A percentile compares a stretch with the other conserved stretches of the same genome.
phyloP scores from a whole-genome alignment of 92 coral and sea anemone species.

The Bergia puertoricense region DNA sequence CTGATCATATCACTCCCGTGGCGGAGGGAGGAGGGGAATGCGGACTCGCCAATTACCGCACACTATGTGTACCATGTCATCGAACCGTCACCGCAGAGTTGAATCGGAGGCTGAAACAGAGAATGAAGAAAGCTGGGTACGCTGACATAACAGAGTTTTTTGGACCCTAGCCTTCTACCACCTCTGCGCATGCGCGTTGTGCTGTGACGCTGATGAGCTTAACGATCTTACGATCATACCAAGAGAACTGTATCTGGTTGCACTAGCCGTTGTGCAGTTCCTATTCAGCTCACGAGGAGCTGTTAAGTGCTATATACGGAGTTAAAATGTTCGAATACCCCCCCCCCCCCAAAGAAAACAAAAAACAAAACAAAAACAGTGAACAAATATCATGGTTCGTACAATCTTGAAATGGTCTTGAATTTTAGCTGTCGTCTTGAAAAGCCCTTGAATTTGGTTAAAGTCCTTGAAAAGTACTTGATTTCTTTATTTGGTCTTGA shows the following conservation, averaged over 20 bases:
- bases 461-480: too few species aligned
- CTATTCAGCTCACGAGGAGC: too few species aligned
- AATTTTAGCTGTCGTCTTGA: too few species aligned
- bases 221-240: not conserved
- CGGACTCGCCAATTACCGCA: slow-evolving; percentile 88
- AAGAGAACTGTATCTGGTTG: not conserved
- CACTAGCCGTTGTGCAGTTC: too few species aligned
- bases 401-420: too few species aligned
- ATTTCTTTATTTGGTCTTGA: too few species aligned
- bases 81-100: slow-evolving; percentile 77
- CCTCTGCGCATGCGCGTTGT: not conserved
- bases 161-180: slow-evolving; percentile 6
- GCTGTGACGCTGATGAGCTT: not conserved
- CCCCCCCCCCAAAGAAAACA: too few species aligned
- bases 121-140: slow-evolving; percentile 60
- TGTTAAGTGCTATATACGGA: too few species aligned
- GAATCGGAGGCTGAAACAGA: slow-evolving; percentile 67
- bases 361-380: too few species aligned
- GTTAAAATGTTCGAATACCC: too few species aligned
- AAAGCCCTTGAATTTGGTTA: too few species aligned
- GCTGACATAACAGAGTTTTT: slow-evolving; percentile 77
- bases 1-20: slow-evolving; percentile 94
- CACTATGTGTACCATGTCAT: slow-evolving; percentile 97
- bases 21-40: slow-evolving; percentile 99
- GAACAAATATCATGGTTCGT: too few species aligned